Evolutionary conservation across 2,113 vertebrate species (phyloP), one percentile per base, ranked within the genome.

Genomic region (Lophotis ruficrista): DNA sequence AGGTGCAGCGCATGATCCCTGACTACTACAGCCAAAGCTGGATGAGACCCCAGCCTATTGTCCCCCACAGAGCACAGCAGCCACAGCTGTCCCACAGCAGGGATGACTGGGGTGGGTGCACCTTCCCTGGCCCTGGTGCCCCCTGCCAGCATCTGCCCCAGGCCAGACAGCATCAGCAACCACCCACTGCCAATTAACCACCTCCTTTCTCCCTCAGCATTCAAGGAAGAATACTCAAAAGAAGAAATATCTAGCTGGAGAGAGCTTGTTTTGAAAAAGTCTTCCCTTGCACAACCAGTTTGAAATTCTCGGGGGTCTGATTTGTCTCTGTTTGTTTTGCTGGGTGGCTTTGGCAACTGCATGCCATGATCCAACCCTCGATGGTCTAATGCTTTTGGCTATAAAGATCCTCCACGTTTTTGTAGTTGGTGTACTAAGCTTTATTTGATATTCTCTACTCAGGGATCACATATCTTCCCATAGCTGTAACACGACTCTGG

Each of bases 131-230:
- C 9, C 37, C 57, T 24, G 12, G 17, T 13, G 16, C 51, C 8
- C 23, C 18, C 11, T 13, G 47, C 15, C 35, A 43, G 11, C 0
- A 0, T n/a, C n/a, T n/a, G 24, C 31, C 18, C 47, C 0, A 0
- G 27, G 21, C 18, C 4, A 12, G 27, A 25, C 7, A n/a, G 12
- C 22, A 65, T 33, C 31, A 43, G 16, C 62, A 70, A 1, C 9
- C 31, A 33, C n/a, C 2, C 51, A 15, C 9, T 1, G 0, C 10
- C 1, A 1, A 18, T 25, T 58, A 18, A 18, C 4, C 4, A 53
- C 6, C 51, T 38, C 20, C 14, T 16, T 73, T 53, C 37, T 37
- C 16, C 30, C 14, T 79, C 61, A 51, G 22, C 16, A 35, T 45
- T 80, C 57, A 37, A 18, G 14, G 66, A 60, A 82, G 31, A 31